phyloP scores from a whole-genome alignment of 2,888 invertebrate species.

The Tetragnatha montana region DNA sequence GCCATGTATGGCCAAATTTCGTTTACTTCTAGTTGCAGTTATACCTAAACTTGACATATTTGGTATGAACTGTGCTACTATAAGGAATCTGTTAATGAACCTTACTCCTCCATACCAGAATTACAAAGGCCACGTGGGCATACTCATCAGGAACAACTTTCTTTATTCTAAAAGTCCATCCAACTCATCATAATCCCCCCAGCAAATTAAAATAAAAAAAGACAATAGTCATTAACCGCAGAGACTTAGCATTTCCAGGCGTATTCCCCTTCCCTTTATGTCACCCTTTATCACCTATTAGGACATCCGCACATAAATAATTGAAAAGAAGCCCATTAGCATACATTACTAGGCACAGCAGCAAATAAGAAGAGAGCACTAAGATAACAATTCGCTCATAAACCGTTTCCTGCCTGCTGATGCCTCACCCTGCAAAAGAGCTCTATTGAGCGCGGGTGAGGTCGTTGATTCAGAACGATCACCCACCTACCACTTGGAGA shows the following conservation, averaged over 20 bases:
- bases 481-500: neutral
- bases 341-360: constrained; percentile 14
- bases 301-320: constrained; percentile 16
- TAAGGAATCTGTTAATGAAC: too few species aligned
- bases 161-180: neutral
- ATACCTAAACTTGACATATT: too few species aligned
- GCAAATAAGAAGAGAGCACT: neutral
- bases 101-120: too few species aligned
- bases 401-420: neutral
- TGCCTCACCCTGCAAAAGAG: neutral
- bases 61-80: too few species aligned
- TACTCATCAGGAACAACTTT: too few species aligned
- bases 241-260: neutral
- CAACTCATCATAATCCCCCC: constrained; percentile 9
- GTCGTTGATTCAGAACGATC: neutral
- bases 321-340: constrained; percentile 14
- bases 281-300: constrained; percentile 22
- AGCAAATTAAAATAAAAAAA: constrained; percentile 1
- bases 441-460: neutral
- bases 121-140: too few species aligned
- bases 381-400: neutral
- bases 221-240: neutral
- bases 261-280: constrained; percentile 21
- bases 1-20: too few species aligned
- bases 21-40: too few species aligned